Percentiles rank a stretch among this genome's conserved stretches.
phyloP scores from a whole-genome alignment of 2,113 vertebrate species.

The Dicrurus megarhynchus region DNA sequence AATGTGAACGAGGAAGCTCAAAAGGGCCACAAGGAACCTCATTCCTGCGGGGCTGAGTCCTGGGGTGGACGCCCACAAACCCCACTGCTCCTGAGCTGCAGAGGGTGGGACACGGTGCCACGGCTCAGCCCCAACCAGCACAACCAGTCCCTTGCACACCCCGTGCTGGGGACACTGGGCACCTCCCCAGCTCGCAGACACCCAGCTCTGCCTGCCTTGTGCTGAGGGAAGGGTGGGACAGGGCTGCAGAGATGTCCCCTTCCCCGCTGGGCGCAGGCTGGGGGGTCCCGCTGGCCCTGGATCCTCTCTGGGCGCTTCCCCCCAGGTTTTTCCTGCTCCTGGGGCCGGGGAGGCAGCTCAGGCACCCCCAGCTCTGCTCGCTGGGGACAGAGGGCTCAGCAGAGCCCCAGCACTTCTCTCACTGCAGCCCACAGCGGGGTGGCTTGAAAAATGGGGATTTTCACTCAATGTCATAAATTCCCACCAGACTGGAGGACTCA shows the following conservation, averaged over 20 bases:
- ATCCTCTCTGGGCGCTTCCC: too few species aligned
- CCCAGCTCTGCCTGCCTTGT: too few species aligned
- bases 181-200: too few species aligned
- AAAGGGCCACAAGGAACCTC: neutral
- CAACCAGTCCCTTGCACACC: too few species aligned
- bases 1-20: accelerated
- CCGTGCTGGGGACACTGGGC: too few species aligned
- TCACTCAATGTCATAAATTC: neutral
- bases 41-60: neutral
- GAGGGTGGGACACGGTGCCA: too few species aligned
- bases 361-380: neutral
- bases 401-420: neutral
- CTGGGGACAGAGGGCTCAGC: neutral
- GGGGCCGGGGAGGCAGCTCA: neutral
- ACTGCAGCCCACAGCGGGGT: neutral
- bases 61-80: neutral
- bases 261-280: too few species aligned
- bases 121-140: too few species aligned
- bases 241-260: too few species aligned
- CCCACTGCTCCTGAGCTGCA: neutral
- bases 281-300: too few species aligned
- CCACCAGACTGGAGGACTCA: neutral
- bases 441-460: neutral
- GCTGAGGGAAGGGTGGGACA: too few species aligned
- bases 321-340: too few species aligned